These are phyloP conservation scores for Galaxea fascicularis DNA, from an alignment of 92 coral and sea anemone species.

Conservation along the genomic window DNA sequence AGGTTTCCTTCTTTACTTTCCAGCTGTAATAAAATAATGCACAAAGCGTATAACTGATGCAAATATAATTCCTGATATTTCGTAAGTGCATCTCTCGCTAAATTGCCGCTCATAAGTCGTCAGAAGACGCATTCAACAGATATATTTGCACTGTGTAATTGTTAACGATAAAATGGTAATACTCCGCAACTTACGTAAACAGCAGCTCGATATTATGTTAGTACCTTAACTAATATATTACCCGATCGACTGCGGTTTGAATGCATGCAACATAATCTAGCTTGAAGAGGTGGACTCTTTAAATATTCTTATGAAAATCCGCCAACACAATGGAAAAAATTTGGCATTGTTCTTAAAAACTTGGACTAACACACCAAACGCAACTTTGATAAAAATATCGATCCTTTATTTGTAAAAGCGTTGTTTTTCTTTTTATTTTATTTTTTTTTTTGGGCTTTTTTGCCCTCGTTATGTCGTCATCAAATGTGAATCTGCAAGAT, in stretches of 20 bases:
- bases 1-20: not conserved
- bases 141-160: not conserved
- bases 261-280: not conserved
- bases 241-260: not conserved
- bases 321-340: not conserved
- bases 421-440: too few relatives aligned
- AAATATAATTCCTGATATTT: conserved; percentile 27
- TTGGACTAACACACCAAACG: too few relatives aligned
- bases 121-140: not conserved
- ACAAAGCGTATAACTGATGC: not conserved
- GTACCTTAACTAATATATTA: not conserved
- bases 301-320: not conserved
- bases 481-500: too few relatives aligned
- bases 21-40: not conserved
- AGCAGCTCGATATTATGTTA: not conserved
- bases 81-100: not conserved
- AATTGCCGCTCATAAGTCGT: conserved; percentile 12
- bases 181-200: not conserved
- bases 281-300: not conserved
- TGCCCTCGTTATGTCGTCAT: too few relatives aligned
- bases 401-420: too few relatives aligned
- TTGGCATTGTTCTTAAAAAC: not conserved
- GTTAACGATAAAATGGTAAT: not conserved
- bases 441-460: too few relatives aligned
- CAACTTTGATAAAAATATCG: too few relatives aligned